Conservation (phyloP, 2,888 invertebrate species). For the Horisme vitalbata region DNA sequence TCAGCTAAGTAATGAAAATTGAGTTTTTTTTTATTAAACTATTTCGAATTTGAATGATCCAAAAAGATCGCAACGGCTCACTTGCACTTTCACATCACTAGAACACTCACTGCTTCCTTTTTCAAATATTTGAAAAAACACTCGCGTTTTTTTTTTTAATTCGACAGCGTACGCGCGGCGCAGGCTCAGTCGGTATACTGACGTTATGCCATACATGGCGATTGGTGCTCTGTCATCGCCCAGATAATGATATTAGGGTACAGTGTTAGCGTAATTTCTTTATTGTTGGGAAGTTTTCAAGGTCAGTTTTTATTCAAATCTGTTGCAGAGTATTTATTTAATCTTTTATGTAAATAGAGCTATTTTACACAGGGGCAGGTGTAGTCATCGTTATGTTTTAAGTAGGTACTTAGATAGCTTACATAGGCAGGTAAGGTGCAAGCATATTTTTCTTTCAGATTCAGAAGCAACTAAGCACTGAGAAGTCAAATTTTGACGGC, state of each 20-base stretch:
- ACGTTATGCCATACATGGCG: slow-evolving; percentile 33
- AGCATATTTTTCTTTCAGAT: too few species aligned
- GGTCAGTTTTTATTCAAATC: slow-evolving; percentile 5
- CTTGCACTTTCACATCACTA: slow-evolving; percentile 21
- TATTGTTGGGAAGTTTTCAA: slow-evolving; percentile 16
- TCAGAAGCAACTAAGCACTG: too few species aligned
- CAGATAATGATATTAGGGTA: slow-evolving; percentile 35
- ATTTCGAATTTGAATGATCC: too few species aligned
- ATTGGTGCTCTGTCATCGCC: slow-evolving; percentile 29
- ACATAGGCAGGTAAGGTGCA: too few species aligned
- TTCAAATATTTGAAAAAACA: slow-evolving; percentile 12
- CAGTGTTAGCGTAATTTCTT: slow-evolving; percentile 20
- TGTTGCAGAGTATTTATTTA: too few species aligned
- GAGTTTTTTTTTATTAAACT: too few species aligned
- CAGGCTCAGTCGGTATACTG: slow-evolving; percentile 21
- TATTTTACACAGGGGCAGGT: too few species aligned
- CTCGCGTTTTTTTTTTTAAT: slow-evolving; percentile 29
- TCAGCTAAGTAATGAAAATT: slow-evolving; percentile 1
- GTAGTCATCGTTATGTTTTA: too few species aligned
- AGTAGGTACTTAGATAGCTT: too few species aligned
- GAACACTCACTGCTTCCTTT: slow-evolving; percentile 30
- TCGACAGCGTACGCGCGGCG: slow-evolving; percentile 29
- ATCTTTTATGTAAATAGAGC: too few species aligned
- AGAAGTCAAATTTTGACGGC: too few species aligned
- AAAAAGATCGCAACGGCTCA: slow-evolving; percentile 18